A percentile compares a stretch with the other conserved stretches of the same genome.
These are phyloP conservation scores for Anas bernieri DNA, from an alignment of 2,797 vertebrate species.

Conservation along the genomic window DNA sequence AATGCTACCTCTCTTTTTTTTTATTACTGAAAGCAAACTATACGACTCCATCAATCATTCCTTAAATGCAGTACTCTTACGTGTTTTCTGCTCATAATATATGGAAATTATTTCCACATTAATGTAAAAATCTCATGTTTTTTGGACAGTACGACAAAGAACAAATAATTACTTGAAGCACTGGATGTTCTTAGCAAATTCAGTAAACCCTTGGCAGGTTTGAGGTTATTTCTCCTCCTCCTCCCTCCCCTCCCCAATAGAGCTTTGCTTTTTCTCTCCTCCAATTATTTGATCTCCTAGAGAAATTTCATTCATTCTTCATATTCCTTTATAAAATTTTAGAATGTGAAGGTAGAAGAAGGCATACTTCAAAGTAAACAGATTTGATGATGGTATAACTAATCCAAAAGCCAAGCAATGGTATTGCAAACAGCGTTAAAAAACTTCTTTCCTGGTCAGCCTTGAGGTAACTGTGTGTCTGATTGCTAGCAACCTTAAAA, in stretches of 20 bases:
- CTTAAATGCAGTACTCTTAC: not conserved
- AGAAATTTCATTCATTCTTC: not conserved
- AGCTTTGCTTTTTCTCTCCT: not conserved
- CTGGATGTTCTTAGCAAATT: not conserved
- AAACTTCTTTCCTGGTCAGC: not conserved
- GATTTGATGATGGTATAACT: not conserved
- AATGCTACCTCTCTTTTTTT: not conserved
- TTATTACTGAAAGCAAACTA: not conserved
- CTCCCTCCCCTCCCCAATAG: not conserved
- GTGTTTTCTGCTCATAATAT: not conserved
- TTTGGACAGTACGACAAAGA: not conserved
- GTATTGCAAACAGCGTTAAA: not conserved
- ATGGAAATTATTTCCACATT: not conserved
- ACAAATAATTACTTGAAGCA: not conserved
- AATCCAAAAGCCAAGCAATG: not conserved
- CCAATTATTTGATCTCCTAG: not conserved
- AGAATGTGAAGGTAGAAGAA: not conserved
- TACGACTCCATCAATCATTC: not conserved
- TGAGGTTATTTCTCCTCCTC: no score
- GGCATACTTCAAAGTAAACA: not conserved
- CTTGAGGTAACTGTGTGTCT: not conserved
- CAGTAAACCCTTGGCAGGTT: not conserved
- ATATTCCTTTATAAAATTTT: not conserved
- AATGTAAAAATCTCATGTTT: not conserved
- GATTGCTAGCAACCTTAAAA: not conserved